These are phyloP conservation scores for Acleris sparsana DNA, from an alignment of 2,888 invertebrate genomes.

Conservation along the genomic window DNA sequence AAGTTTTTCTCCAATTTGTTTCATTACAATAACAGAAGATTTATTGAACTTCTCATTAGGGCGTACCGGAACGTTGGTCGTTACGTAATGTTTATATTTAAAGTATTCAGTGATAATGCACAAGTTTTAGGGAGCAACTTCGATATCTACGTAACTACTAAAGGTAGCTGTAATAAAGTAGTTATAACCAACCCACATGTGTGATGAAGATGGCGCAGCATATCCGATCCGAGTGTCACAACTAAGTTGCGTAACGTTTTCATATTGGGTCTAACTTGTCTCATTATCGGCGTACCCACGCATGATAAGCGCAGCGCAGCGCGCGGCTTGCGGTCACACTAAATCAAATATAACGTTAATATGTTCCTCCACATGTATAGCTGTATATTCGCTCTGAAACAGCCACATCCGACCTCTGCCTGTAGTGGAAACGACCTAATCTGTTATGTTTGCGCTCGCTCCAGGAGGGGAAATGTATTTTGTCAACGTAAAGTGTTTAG, in stretches of 20 bases:
- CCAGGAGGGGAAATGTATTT: slow-evolving; percentile 39
- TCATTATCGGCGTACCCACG: slow-evolving; percentile 20
- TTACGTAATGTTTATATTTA: too few species aligned
- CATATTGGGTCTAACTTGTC: slow-evolving; percentile 20
- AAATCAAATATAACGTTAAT: slow-evolving; percentile 39
- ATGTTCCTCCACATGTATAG: slow-evolving; percentile 28
- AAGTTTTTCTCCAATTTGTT: slow-evolving; percentile 28
- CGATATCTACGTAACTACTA: too few species aligned
- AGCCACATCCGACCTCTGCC: slow-evolving; percentile 38
- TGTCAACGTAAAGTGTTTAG: slow-evolving; percentile 38
- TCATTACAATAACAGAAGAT: slow-evolving; percentile 23
- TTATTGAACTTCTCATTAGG: slow-evolving; percentile 15
- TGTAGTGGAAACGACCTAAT: slow-evolving; percentile 43
- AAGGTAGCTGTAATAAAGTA: neutral
- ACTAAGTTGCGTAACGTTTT: slow-evolving; percentile 7
- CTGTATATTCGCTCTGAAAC: slow-evolving; percentile 31
- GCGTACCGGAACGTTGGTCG: neutral
- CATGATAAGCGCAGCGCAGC: slow-evolving; percentile 35
- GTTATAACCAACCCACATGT: neutral
- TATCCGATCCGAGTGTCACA: neutral
- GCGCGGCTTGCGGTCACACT: slow-evolving; percentile 36
- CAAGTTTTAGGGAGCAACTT: too few species aligned
- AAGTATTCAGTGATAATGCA: too few species aligned
- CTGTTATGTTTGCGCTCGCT: slow-evolving; percentile 39
- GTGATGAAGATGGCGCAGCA: neutral